Base-by-base conservation (phyloP, 1,140 invertebrate genomes). In the Drosophila aff. region DNA sequence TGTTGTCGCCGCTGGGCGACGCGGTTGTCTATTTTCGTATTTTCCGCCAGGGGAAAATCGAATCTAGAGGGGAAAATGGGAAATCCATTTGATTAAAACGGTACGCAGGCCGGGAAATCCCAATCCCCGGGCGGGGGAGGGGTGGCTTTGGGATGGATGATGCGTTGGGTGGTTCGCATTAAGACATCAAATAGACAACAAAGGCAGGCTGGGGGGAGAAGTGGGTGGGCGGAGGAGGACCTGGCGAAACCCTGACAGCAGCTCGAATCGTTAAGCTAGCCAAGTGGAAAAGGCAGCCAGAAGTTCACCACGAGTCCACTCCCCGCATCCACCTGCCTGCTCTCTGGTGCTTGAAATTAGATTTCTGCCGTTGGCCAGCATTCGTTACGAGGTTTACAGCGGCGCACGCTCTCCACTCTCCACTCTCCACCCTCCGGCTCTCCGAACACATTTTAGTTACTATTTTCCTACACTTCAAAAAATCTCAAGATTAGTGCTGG, bases 261-360 rank as follows among this genome's bases (percentile, higher is more conserved):
- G 71, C 44, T 61, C 53, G 44, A 61, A 74, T 74, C 71, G 71
- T 74, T 73, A 74, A 74, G 71, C 71, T 33, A 74, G 46, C 68
- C 68, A 74, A 74, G 71, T 61, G 71, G 68, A 74, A 74, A 74
- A 61, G 68, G 33, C 69, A 72, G 67, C 53, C 67, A 61, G 64
- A 46, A 67, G 44, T 46, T 61, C 41, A 44, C 18, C 55, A 61
- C 53, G 55, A 60, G 11, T 23, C 41, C 40, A 21, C 11, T n/a
- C 28, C 40, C 55, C 41, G 41, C n/a, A 43, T 52, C 28, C 67
- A 50, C 46, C 71, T 73, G 67, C 66, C n/a, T 73, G 68, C 71
- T 73, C 71, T 74, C 68, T 74, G 68, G 71, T 74, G 71, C 71
- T 74, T 74, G 71, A 74, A 74, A 74, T 74, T 74, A 61, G 71